A percentile compares a stretch with the other conserved stretches of the same genome.
Evolutionary conservation across 2,888 invertebrate genomes (phyloP).

Genomic region (Kuschelorhynchus macadamiae): DNA sequence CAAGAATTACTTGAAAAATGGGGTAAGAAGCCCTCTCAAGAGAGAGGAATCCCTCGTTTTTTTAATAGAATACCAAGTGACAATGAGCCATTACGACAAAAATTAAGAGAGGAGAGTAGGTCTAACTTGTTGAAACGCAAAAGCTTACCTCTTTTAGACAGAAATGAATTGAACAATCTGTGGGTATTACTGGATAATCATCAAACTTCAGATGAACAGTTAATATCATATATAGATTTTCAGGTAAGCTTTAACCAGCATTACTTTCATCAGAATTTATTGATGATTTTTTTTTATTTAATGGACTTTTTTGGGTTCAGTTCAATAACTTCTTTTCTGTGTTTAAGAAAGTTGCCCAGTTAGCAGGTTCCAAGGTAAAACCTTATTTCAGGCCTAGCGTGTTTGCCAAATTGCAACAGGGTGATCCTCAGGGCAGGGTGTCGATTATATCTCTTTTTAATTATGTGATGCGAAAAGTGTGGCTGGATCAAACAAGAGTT

Average conservation of each 20-base stretch:
- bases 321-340: too few species aligned
- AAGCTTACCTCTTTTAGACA: slow-evolving; percentile 87
- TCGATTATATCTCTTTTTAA: slow-evolving; percentile 93
- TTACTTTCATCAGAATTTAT: too few species aligned
- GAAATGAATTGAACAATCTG: slow-evolving; percentile 85
- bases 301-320: too few species aligned
- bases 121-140: slow-evolving; percentile 89
- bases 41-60: slow-evolving; percentile 80
- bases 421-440: slow-evolving; percentile 88
- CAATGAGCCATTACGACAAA: slow-evolving; percentile 83
- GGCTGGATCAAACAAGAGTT: slow-evolving; percentile 95
- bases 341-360: slow-evolving; percentile 76
- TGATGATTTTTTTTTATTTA: background rate
- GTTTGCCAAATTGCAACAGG: slow-evolving; percentile 89
- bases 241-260: slow-evolving; percentile 61
- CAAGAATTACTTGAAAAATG: slow-evolving; percentile 59
- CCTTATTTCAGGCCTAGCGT: slow-evolving; percentile 88
- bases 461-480: slow-evolving; percentile 95
- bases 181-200: slow-evolving; percentile 89
- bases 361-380: slow-evolving; percentile 74
- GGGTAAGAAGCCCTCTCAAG: slow-evolving; percentile 63
- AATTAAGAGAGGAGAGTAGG: slow-evolving; percentile 89
- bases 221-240: slow-evolving; percentile 89
- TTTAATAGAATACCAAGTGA: slow-evolving; percentile 83
- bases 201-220: slow-evolving; percentile 85